Evolutionary conservation across 1,140 invertebrate genomes (phyloP).

Genomic region (Penaeus indicus): DNA sequence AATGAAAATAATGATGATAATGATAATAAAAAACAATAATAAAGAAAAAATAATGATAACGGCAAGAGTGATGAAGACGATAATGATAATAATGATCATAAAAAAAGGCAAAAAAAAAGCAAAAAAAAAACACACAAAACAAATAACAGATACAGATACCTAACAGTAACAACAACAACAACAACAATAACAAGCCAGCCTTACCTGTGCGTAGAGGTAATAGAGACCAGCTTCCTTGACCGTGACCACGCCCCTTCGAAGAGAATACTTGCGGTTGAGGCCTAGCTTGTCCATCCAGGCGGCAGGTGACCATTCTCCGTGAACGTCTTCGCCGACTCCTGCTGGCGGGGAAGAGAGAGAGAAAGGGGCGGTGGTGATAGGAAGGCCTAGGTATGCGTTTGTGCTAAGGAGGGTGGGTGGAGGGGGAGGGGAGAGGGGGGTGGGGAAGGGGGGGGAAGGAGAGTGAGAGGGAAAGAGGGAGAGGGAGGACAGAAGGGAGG

Average conservation of each 20-base stretch:
- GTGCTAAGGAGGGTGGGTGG: neutral
- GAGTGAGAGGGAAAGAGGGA: neutral
- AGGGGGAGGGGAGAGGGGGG: neutral
- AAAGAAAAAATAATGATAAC: no score
- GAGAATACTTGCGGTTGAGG: slow-evolving; percentile 35
- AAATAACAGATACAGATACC: no score
- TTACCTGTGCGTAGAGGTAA: slow-evolving; percentile 56
- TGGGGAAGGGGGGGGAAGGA: neutral
- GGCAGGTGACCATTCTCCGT: slow-evolving; percentile 32
- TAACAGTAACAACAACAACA: no score
- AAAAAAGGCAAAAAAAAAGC: no score
- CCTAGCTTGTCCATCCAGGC: slow-evolving; percentile 52
- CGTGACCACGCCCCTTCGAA: slow-evolving; percentile 13
- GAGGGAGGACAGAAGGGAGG: no score
- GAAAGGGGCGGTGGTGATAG: neutral
- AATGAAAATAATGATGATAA: no score
- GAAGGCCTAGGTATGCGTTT: neutral
- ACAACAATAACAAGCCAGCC: neutral
- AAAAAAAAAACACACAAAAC: no score
- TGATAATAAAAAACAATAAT: no score
- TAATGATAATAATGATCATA: no score
- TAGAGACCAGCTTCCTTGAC: slow-evolving; percentile 46
- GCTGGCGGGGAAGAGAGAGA: neutral
- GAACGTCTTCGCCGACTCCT: neutral
- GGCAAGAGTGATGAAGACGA: no score